These are phyloP conservation scores for Streptopelia turtur DNA, from an alignment of 2,797 vertebrate genomes.

Conservation along the genomic window DNA sequence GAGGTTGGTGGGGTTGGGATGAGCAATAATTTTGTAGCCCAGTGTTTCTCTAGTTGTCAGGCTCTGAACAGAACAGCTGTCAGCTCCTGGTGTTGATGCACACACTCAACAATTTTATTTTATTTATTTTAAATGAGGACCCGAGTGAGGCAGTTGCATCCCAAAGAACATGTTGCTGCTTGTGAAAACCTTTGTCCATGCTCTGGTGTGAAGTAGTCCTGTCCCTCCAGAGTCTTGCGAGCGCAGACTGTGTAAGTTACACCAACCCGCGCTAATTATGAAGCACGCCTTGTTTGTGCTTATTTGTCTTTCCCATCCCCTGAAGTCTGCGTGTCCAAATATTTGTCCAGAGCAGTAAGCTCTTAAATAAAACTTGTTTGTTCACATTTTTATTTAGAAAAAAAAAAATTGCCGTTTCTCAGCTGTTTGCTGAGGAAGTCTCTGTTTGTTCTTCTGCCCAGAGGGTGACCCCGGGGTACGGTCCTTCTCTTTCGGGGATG, in stretches of 20 bases:
- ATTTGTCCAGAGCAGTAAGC: not conserved
- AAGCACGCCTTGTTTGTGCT: not conserved
- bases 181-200: not conserved
- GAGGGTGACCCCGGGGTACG: not conserved
- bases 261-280: rapidly evolving
- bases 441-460: too few relatives aligned
- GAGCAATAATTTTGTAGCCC: not conserved
- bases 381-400: not conserved
- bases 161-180: rapidly evolving
- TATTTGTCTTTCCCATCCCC: not conserved
- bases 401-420: not conserved
- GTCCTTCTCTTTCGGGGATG: not conserved
- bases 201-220: rapidly evolving
- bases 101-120: too few relatives aligned
- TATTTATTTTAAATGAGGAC: not conserved
- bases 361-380: not conserved
- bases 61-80: not conserved
- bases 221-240: not conserved
- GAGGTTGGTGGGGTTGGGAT: not conserved
- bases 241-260: rapidly evolving
- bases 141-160: not conserved
- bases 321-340: not conserved
- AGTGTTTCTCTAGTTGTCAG: not conserved
- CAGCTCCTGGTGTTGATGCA: not conserved
- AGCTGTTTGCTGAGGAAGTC: not conserved